A percentile compares a stretch with the other conserved stretches of the same genome.
Conservation (phyloP, 2,888 invertebrate species). For the Euphydryas editha region DNA sequence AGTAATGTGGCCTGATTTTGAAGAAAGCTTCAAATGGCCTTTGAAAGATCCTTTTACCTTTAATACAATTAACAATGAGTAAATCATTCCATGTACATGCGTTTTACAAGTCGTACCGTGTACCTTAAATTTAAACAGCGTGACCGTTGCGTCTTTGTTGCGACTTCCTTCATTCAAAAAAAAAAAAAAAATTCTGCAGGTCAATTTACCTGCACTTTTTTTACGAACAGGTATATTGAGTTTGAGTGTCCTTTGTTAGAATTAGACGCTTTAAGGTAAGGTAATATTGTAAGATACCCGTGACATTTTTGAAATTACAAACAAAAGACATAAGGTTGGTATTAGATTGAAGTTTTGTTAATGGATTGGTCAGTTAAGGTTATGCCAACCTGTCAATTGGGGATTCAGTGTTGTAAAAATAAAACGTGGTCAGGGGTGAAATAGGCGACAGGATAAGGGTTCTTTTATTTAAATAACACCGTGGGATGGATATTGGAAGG, state of each 20-base stretch:
- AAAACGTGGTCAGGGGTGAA: slow-evolving; percentile 43
- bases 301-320: slow-evolving; percentile 25
- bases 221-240: slow-evolving; percentile 58
- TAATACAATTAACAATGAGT: slow-evolving; percentile 25
- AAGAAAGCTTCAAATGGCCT: background rate
- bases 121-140: slow-evolving; percentile 37
- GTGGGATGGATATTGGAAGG: slow-evolving; percentile 43
- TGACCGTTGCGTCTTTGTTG: slow-evolving; percentile 68
- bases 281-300: slow-evolving; percentile 47
- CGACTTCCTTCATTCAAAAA: slow-evolving; percentile 67
- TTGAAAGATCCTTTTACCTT: slow-evolving; percentile 16
- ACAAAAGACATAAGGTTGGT: slow-evolving; percentile 47
- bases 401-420: slow-evolving; percentile 42
- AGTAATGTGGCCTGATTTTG: no score
- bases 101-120: slow-evolving; percentile 31
- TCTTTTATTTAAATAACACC: slow-evolving; percentile 29
- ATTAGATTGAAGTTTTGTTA: slow-evolving; percentile 31
- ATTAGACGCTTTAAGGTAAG: slow-evolving; percentile 49
- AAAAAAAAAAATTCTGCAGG: slow-evolving; percentile 55
- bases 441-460: slow-evolving; percentile 35
- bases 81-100: background rate
- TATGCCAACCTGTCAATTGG: slow-evolving; percentile 24
- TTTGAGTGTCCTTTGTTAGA: slow-evolving; percentile 59
- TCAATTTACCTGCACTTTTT: slow-evolving; percentile 63
- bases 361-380: slow-evolving; percentile 18